These are phyloP conservation scores for Limanda limanda DNA, from an alignment of 2,113 vertebrate species.

Conservation along the genomic window DNA sequence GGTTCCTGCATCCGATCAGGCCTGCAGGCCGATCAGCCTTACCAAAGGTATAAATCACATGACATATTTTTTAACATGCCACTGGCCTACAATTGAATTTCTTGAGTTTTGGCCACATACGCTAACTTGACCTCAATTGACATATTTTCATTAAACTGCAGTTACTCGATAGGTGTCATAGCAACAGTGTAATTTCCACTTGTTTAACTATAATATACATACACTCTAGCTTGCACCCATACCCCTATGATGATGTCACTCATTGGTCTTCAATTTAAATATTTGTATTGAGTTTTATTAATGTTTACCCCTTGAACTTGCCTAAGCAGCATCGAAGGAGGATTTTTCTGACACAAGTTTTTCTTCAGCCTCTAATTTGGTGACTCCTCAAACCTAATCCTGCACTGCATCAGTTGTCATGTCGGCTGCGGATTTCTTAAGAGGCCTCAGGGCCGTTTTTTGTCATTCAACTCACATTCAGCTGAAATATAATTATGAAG, in stretches of 20 bases:
- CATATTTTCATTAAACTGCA: slow-evolving; percentile 14
- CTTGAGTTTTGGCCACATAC: not conserved
- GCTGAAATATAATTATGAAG: slow-evolving; percentile 65
- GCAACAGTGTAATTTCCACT: slow-evolving; percentile 12
- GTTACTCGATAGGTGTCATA: not conserved
- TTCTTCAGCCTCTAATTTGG: slow-evolving; percentile 62
- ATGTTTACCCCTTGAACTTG: slow-evolving; percentile 40
- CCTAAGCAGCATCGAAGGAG: slow-evolving; percentile 22
- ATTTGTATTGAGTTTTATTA: not conserved
- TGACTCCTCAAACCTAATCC: slow-evolving; percentile 32
- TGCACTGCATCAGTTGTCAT: slow-evolving; percentile 25
- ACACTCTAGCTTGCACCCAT: not conserved
- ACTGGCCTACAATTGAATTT: not conserved
- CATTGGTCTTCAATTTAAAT: slow-evolving; percentile 14
- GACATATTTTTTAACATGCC: not conserved
- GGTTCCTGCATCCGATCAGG: slow-evolving; percentile 16
- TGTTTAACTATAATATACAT: not conserved
- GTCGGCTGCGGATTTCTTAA: slow-evolving; percentile 29
- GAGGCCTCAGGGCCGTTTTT: slow-evolving; percentile 49
- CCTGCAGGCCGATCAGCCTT: too few relatives aligned
- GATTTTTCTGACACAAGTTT: slow-evolving; percentile 45
- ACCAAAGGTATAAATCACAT: not conserved
- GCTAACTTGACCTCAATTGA: not conserved
- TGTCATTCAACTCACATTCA: slow-evolving; percentile 62
- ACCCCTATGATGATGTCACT: not conserved